Evolutionary conservation across 1,140 invertebrate genomes (phyloP).

Genomic region (Drosophila nannoptera): DNA sequence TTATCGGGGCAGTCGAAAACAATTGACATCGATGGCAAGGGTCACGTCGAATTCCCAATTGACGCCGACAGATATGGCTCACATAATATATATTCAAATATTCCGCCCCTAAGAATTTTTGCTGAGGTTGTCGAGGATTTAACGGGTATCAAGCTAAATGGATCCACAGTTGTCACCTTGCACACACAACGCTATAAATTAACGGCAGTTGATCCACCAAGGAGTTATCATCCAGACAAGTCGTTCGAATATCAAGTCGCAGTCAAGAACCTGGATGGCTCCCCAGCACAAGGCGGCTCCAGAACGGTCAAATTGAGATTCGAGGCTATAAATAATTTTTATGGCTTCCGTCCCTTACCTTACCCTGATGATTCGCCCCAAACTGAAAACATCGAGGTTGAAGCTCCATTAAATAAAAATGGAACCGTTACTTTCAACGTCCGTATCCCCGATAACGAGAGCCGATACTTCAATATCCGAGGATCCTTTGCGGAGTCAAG

Average conservation of each 20-base stretch:
- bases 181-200: slow-evolving; percentile 91
- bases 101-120: slow-evolving; percentile 83
- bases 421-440: slow-evolving; percentile 86
- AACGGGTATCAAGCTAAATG: slow-evolving; percentile 88
- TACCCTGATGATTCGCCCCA: neutral
- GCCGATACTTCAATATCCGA: slow-evolving; percentile 21
- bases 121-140: slow-evolving; percentile 87
- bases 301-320: slow-evolving; percentile 80
- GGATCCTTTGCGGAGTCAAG: slow-evolving; percentile 30
- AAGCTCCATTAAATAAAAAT: slow-evolving; percentile 80
- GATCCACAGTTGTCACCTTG: slow-evolving; percentile 85
- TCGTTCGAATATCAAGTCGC: slow-evolving; percentile 87
- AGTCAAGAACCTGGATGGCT: slow-evolving; percentile 82
- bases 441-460: slow-evolving; percentile 57
- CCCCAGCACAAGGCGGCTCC: slow-evolving; percentile 83
- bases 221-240: slow-evolving; percentile 92
- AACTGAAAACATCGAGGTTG: slow-evolving; percentile 13
- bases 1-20: slow-evolving; percentile 81
- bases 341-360: too few species aligned
- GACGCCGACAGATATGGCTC: slow-evolving; percentile 80
- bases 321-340: neutral
- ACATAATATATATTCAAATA: slow-evolving; percentile 38
- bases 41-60: slow-evolving; percentile 86
- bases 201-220: slow-evolving; percentile 84
- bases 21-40: slow-evolving; percentile 85